Percentiles rank a stretch among this genome's conserved stretches.
Conservation (phyloP, 2,113 vertebrate genomes). For the Nothocercus julius region DNA sequence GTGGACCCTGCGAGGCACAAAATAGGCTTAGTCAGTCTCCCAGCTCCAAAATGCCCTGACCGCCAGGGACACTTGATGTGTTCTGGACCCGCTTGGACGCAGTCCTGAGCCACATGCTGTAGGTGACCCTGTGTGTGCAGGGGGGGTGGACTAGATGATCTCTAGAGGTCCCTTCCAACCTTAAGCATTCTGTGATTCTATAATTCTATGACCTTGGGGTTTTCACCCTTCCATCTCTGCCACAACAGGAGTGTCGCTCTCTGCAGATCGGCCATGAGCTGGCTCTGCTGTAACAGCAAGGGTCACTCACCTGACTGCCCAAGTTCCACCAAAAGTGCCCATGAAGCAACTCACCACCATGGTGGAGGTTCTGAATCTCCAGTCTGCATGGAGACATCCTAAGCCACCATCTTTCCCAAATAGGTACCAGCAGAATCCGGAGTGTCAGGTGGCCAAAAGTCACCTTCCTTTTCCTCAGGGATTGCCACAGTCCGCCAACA, state of each 20-base stretch:
- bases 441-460: rapidly evolving
- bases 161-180: too few relatives aligned
- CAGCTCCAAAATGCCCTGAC: background rate
- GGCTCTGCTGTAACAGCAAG: background rate
- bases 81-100: background rate
- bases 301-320: background rate
- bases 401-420: background rate
- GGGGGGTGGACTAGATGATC: too few relatives aligned
- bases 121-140: too few relatives aligned
- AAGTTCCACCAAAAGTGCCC: background rate
- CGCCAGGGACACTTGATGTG: background rate
- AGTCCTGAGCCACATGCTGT: too few relatives aligned
- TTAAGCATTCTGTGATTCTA: too few relatives aligned
- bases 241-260: background rate
- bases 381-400: rapidly evolving
- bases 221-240: background rate
- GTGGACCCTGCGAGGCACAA: rapidly evolving
- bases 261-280: background rate
- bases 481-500: background rate
- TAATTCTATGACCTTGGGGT: background rate
- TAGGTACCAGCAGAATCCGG: background rate
- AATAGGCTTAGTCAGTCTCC: background rate
- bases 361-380: background rate
- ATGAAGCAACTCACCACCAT: background rate
- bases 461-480: background rate